Base-by-base conservation (phyloP, 2,888 invertebrate species). In the Ennomos fuscantarius region DNA sequence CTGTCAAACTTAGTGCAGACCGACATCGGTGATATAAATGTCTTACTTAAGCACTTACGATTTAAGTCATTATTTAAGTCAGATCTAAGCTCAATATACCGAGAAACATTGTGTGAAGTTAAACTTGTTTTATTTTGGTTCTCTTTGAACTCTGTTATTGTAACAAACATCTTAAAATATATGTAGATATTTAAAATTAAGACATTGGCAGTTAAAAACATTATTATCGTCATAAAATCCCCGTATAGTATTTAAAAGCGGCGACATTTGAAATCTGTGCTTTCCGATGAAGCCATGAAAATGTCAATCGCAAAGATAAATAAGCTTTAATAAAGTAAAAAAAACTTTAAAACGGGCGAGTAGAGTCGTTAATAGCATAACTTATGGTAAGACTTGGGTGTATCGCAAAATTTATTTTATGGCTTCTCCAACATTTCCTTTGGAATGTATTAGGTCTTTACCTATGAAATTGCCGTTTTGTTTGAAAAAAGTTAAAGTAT, bases 221-320 rank as follows among this genome's bases (percentile, higher is more conserved):
- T 46, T 47, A 57, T 51, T 39, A 51, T 47, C 47, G 39, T 10
- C 42, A 51, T 57, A 51, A 57, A 51, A 51, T 34, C 9, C 36
- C 31, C 32, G 40, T 42, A 32, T 37, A n/a, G n/a, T n/a, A 66
- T 62, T 65, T 42, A 55, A 54, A 50, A 59, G 62, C 62, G 35
- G 45, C 43, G 63, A 64, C 65, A 70, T 68, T 69, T 63, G 63
- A 69, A 60, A 69, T 63, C 70, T 58, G 42, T 41, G 50, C 55
- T 53, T 60, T 64, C 63, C 67, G 66, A 72, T 69, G 67, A 72
- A 71, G 74, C 68, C 68, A 72, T 73, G 71, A 71, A 74, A 72
- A 61, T 62, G 60, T 69, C 68, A 68, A 43, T 68, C 65, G 62
- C 51, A 62, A 37, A 55, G 58, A 55, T 72, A 69, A 72, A 69